These are phyloP conservation scores for Stenodera caucasica DNA, from an alignment of 2,888 invertebrate genomes.

Conservation along the genomic window DNA sequence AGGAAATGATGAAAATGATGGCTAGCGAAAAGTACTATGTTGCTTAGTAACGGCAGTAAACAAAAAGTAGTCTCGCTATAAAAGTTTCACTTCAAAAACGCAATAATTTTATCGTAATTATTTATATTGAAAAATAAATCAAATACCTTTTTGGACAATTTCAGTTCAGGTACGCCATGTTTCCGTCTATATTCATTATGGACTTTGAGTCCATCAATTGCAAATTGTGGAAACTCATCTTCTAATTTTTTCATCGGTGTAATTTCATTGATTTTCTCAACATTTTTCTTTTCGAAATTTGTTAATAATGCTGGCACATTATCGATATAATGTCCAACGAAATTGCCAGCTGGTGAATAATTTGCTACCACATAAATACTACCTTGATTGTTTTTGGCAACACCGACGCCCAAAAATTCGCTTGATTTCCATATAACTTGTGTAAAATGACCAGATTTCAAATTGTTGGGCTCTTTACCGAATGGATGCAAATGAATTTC, in stretches of 20 bases:
- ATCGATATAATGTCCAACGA: slow-evolving; percentile 70
- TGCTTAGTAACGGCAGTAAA: too few species aligned
- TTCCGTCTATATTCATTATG: slow-evolving; percentile 66
- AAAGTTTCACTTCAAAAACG: too few species aligned
- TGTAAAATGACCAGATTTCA: slow-evolving; percentile 71
- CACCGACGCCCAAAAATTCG: slow-evolving; percentile 68
- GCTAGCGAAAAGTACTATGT: too few species aligned
- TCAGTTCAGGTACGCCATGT: slow-evolving; percentile 62
- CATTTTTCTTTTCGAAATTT: not conserved
- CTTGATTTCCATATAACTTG: slow-evolving; percentile 73
- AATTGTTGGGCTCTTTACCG: slow-evolving; percentile 63
- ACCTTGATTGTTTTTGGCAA: slow-evolving; percentile 70
- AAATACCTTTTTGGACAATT: slow-evolving; percentile 58
- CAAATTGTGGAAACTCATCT: slow-evolving; percentile 48
- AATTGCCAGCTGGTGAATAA: slow-evolving; percentile 90
- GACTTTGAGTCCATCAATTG: slow-evolving; percentile 59
- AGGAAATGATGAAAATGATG: too few species aligned
- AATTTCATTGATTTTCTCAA: slow-evolving; percentile 26
- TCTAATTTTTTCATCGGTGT: slow-evolving; percentile 44
- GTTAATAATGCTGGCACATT: slow-evolving; percentile 69
- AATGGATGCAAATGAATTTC: slow-evolving; percentile 67
- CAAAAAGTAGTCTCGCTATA: too few species aligned
- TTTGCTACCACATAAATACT: slow-evolving; percentile 85
- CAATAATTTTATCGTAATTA: too few species aligned
- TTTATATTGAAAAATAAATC: too few species aligned